Conservation (phyloP, 35 echinoderm and acorn worm species). For the Nesometra sesokonis region DNA sequence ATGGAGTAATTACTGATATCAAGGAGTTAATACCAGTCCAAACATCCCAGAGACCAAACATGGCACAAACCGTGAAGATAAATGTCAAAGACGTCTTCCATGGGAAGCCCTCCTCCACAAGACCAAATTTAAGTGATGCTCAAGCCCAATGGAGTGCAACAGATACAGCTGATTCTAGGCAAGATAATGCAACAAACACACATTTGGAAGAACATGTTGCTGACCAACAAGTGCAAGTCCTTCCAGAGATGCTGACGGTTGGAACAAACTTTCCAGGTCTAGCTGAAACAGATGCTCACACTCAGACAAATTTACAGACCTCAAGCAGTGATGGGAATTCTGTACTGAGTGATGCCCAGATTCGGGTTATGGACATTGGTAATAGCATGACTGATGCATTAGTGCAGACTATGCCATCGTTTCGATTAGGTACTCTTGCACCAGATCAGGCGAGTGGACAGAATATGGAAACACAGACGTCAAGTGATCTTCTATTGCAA, state of each 20-base stretch:
- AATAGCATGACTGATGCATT: not conserved
- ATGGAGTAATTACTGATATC: slow-evolving; percentile 1
- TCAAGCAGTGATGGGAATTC: not conserved
- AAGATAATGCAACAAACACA: not conserved
- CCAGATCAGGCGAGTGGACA: not conserved
- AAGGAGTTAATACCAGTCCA: not conserved
- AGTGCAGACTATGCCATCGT: not conserved
- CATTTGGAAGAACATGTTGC: not conserved
- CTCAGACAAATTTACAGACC: not conserved
- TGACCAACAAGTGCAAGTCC: not conserved
- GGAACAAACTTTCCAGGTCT: not conserved
- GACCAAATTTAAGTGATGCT: not conserved
- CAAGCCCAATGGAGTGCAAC: not conserved
- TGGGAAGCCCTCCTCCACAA: not conserved
- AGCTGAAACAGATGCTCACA: not conserved
- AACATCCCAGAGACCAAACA: not conserved
- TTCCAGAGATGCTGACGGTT: not conserved
- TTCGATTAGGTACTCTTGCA: not conserved
- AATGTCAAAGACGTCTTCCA: not conserved
- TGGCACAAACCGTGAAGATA: not conserved
- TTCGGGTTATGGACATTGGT: not conserved
- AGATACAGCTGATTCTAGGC: not conserved
- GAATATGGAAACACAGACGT: not conserved
- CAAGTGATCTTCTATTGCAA: not conserved
- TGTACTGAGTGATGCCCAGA: not conserved